Percentiles rank a stretch among this genome's conserved stretches.
Conservation (phyloP, 2,888 invertebrate genomes). For the Drosophila trichaetosa region DNA sequence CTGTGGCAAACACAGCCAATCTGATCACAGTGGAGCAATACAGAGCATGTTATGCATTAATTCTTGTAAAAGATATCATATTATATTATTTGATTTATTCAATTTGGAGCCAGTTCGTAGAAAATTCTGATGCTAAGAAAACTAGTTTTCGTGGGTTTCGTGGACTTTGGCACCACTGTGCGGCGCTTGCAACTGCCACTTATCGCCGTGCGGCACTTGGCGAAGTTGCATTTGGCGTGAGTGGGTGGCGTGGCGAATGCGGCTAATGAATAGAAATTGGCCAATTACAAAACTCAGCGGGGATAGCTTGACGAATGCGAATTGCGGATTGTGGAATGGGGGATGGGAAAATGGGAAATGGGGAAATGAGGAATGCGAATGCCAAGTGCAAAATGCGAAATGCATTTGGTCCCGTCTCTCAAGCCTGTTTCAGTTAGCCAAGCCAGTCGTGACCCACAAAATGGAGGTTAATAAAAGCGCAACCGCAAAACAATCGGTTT, state of each 20-base stretch:
- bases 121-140: background rate
- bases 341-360: background rate
- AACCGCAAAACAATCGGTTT: background rate
- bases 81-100: background rate
- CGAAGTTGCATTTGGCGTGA: constrained; percentile 15
- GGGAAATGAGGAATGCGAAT: constrained; percentile 6
- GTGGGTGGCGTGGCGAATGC: constrained; percentile 38
- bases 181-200: constrained; percentile 9
- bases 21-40: constrained; percentile 10
- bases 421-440: constrained; percentile 15
- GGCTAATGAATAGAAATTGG: constrained; percentile 54
- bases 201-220: background rate
- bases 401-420: constrained; percentile 8
- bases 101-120: background rate
- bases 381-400: constrained; percentile 19
- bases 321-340: background rate
- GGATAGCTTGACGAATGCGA: constrained; percentile 12
- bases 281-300: constrained; percentile 24
- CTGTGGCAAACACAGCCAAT: background rate
- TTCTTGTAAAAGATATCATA: background rate
- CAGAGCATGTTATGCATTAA: background rate
- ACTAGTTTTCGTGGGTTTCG: background rate
- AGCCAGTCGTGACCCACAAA: constrained; percentile 27
- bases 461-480: constrained; percentile 10
- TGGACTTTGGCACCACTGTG: constrained; percentile 26